Conservation (phyloP, 2,113 vertebrate species). For the Nannobrachium achirus region DNA sequence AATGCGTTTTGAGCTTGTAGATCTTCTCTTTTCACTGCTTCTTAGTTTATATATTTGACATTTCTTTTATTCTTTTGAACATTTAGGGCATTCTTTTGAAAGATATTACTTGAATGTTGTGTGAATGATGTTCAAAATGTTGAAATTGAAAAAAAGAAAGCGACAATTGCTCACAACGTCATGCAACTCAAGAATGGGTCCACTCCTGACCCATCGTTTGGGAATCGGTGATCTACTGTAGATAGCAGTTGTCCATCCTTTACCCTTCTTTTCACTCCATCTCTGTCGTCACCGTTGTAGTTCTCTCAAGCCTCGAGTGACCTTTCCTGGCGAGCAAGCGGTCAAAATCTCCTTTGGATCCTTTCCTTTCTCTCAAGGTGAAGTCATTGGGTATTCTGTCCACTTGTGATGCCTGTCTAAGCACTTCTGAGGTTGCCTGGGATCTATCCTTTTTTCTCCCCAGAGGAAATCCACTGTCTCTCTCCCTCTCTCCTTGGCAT, state of each 20-base stretch:
- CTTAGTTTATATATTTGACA: too few relatives aligned
- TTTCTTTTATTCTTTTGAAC: too few relatives aligned
- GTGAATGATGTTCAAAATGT: too few relatives aligned
- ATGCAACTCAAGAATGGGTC: neutral
- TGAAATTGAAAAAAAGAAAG: too few relatives aligned
- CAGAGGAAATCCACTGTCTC: conserved; percentile 19
- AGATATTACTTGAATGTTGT: too few relatives aligned
- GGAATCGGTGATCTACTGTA: neutral
- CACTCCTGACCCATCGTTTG: too few relatives aligned
- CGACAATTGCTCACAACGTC: neutral
- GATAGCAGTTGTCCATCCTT: neutral
- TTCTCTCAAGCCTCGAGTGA: conserved; percentile 43
- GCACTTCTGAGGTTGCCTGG: conserved; percentile 66
- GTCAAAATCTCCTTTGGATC: conserved; percentile 44
- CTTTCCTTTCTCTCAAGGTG: conserved; percentile 50
- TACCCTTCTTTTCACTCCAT: neutral
- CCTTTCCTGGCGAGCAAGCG: conserved; percentile 49
- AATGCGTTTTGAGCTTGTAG: too few relatives aligned
- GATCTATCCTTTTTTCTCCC: conserved; percentile 39
- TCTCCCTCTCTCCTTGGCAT: conserved; percentile 36
- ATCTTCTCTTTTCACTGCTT: too few relatives aligned
- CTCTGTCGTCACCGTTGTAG: neutral
- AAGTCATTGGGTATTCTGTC: conserved; percentile 70
- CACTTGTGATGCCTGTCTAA: conserved; percentile 63
- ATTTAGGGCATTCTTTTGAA: too few relatives aligned